phyloP scores from a whole-genome alignment of 1,140 invertebrate genomes.

The Drosophila teissieri region DNA sequence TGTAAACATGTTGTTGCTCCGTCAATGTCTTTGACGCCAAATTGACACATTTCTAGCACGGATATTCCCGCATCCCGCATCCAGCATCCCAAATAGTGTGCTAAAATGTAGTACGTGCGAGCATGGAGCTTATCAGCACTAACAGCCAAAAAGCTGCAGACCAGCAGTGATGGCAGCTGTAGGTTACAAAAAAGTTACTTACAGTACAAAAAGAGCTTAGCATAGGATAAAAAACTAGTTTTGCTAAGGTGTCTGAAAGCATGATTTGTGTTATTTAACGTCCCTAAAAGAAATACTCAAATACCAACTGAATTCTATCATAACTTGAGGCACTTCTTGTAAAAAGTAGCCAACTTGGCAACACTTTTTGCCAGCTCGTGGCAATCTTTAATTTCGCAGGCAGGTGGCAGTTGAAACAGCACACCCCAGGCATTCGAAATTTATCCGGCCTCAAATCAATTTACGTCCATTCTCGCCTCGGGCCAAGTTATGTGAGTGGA shows the following conservation, averaged over 20 bases:
- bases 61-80: conserved; percentile 35
- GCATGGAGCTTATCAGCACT: conserved; percentile 48
- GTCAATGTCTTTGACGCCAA: conserved; percentile 71
- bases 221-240: neutral
- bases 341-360: neutral
- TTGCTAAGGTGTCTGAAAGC: neutral
- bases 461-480: conserved; percentile 62
- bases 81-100: conserved; percentile 66
- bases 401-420: conserved; percentile 38
- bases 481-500: conserved; percentile 36
- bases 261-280: neutral
- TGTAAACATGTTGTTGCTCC: conserved; percentile 73
- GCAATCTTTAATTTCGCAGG: conserved; percentile 68
- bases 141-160: conserved; percentile 22
- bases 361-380: neutral
- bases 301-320: too few species aligned
- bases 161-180: conserved; percentile 2
- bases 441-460: conserved; percentile 71
- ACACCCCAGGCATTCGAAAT: conserved; percentile 39
- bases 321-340: neutral
- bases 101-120: conserved; percentile 63
- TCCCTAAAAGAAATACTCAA: too few species aligned
- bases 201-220: neutral
- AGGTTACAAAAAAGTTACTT: neutral
- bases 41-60: conserved; percentile 71